These are phyloP conservation scores for Aphrophora alni DNA, from an alignment of 2,888 invertebrate genomes.

Conservation along the genomic window DNA sequence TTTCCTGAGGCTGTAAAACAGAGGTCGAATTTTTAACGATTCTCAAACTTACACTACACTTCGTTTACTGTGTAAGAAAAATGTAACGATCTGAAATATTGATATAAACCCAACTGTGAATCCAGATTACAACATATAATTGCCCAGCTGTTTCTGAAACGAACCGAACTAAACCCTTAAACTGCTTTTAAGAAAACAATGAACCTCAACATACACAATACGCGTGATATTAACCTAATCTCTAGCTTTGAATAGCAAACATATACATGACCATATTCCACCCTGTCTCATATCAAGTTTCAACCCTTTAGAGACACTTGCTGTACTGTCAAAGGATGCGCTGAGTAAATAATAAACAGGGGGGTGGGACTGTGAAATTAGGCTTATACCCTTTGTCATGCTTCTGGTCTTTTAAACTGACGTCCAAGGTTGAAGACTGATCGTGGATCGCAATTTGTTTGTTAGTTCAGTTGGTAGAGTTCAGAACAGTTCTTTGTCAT, in stretches of 20 bases:
- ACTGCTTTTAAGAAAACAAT: background rate
- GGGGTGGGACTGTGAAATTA: background rate
- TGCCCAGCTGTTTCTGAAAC: too few relatives aligned
- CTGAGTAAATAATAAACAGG: background rate
- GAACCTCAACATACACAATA: background rate
- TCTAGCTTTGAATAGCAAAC: background rate
- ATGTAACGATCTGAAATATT: too few relatives aligned
- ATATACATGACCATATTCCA: background rate
- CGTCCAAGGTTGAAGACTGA: background rate
- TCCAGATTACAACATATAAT: too few relatives aligned
- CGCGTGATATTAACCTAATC: background rate
- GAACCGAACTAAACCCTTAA: background rate
- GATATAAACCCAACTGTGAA: too few relatives aligned
- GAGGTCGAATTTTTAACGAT: too few relatives aligned
- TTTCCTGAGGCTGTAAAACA: too few relatives aligned
- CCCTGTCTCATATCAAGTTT: background rate
- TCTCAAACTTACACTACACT: too few relatives aligned
- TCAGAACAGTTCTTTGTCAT: background rate
- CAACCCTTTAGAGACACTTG: background rate
- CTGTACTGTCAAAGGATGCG: background rate
- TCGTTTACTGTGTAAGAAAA: too few relatives aligned
- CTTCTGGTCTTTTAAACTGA: background rate
- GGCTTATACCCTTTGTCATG: background rate
- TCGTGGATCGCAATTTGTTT: background rate
- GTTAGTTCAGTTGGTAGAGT: background rate